phyloP scores from a whole-genome alignment of 2,888 invertebrate genomes.

The Pseudococcus viburni region DNA sequence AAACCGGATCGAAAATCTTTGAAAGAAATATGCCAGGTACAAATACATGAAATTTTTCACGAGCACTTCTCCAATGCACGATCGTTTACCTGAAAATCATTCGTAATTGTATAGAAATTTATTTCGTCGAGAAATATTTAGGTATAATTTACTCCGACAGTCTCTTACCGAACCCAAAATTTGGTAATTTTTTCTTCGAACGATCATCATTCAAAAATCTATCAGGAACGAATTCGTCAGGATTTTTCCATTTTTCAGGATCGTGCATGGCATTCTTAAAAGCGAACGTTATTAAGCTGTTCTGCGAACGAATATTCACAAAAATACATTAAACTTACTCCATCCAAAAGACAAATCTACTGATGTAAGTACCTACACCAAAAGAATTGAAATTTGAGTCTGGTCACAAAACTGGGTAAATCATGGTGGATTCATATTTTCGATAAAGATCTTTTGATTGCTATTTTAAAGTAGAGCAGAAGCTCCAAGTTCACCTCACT shows the following conservation, averaged over 20 bases:
- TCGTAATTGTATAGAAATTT: background rate
- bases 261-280: background rate
- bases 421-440: too few relatives aligned
- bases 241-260: slow-evolving; percentile 23
- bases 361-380: too few relatives aligned
- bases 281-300: background rate
- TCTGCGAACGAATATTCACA: background rate
- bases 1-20: slow-evolving; percentile 27
- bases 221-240: slow-evolving; percentile 9
- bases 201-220: background rate
- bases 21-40: slow-evolving; percentile 42
- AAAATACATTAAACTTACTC: too few relatives aligned
- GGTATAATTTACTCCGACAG: background rate
- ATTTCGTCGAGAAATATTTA: too few relatives aligned
- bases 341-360: too few relatives aligned
- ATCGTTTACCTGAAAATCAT: slow-evolving; percentile 41
- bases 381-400: too few relatives aligned
- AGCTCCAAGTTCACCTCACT: too few relatives aligned
- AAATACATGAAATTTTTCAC: slow-evolving; percentile 33
- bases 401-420: too few relatives aligned
- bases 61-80: slow-evolving; percentile 44
- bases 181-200: slow-evolving; percentile 14
- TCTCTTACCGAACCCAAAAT: slow-evolving; percentile 14
- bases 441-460: too few relatives aligned
- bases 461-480: too few relatives aligned